A percentile compares a stretch with the other conserved stretches of the same genome.
These are phyloP conservation scores for Saxicola maurus DNA, from an alignment of 2,797 vertebrate species.

Conservation along the genomic window DNA sequence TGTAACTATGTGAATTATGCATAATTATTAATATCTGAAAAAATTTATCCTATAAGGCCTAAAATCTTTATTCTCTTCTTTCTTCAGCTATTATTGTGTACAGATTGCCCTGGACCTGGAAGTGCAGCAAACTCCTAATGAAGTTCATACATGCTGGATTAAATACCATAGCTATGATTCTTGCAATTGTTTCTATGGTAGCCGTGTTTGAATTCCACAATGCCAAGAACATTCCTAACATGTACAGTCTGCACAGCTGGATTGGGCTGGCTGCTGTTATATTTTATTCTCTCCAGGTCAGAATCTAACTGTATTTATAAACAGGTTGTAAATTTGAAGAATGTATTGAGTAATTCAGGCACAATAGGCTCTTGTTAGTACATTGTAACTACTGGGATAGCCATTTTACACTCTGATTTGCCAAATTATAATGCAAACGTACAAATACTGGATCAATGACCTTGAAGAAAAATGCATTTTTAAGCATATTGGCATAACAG, in stretches of 20 bases:
- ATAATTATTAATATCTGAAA: background rate
- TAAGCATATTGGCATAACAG: background rate
- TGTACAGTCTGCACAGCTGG: slow-evolving; percentile 99
- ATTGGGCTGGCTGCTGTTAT: slow-evolving; percentile 82
- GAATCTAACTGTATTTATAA: slow-evolving; percentile 32
- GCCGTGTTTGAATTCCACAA: slow-evolving; percentile 93
- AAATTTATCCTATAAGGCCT: background rate
- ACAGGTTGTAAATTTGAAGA: background rate
- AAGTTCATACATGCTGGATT: slow-evolving; percentile 90
- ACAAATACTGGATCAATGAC: background rate
- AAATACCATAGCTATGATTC: slow-evolving; percentile 75
- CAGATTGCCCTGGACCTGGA: slow-evolving; percentile 95
- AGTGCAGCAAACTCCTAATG: slow-evolving; percentile 88
- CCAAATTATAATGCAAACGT: background rate
- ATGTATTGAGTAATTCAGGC: background rate
- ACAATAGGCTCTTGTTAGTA: background rate
- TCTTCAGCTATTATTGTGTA: slow-evolving; percentile 90
- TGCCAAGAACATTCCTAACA: slow-evolving; percentile 80
- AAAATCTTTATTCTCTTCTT: slow-evolving; percentile 22
- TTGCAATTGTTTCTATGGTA: slow-evolving; percentile 81
- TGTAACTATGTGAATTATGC: background rate
- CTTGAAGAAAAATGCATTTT: background rate
- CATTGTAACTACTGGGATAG: background rate
- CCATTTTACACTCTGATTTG: background rate
- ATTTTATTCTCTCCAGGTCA: slow-evolving; percentile 86